Conservation (phyloP, 2,113 vertebrate species). For the Heterotis niloticus region DNA sequence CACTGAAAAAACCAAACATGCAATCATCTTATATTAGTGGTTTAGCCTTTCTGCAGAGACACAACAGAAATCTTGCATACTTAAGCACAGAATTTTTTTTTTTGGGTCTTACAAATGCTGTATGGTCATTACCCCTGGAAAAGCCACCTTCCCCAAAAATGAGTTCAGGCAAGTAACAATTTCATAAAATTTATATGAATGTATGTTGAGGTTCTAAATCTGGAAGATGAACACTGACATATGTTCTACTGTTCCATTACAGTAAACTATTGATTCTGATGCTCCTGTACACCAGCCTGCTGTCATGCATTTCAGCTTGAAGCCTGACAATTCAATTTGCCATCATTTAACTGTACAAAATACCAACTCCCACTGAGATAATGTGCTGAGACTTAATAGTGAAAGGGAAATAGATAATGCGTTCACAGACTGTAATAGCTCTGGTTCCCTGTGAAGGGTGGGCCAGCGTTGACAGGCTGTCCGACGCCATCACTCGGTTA, state of each 20-base stretch:
- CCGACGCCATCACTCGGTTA: not conserved
- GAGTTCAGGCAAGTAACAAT: not conserved
- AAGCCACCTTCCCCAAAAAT: not conserved
- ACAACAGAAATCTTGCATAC: constrained; percentile 29
- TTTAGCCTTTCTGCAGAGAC: constrained; percentile 1
- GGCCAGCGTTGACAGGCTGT: not conserved
- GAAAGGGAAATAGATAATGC: not conserved
- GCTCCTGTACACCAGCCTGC: not conserved
- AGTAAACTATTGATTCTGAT: not conserved
- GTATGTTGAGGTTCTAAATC: too few species aligned
- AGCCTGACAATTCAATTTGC: not conserved
- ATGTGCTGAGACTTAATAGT: not conserved
- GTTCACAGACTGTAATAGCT: not conserved
- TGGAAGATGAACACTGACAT: too few species aligned
- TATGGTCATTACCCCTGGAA: not conserved
- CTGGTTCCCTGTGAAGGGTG: not conserved
- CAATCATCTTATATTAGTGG: not conserved
- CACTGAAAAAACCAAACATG: not conserved
- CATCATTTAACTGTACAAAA: not conserved
- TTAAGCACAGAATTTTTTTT: not conserved
- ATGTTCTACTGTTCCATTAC: not conserved
- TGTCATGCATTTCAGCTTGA: not conserved
- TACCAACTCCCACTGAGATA: not conserved
- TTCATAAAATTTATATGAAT: not conserved
- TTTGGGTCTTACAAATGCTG: too few species aligned